These are phyloP conservation scores for Suricata suricatta DNA, from an alignment of 2,113 vertebrate genomes.

Conservation along the genomic window DNA sequence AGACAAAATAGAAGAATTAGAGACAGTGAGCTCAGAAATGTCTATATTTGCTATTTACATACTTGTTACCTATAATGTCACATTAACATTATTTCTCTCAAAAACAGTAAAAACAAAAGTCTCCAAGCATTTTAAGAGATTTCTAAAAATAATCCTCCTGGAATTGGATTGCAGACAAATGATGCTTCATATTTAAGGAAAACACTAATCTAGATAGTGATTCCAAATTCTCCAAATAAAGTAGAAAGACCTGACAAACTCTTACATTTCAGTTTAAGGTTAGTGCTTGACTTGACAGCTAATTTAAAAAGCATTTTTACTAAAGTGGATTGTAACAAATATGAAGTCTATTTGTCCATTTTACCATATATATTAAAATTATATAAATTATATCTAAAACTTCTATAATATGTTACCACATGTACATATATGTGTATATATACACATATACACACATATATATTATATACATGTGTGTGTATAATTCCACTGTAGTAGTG, in stretches of 20 bases:
- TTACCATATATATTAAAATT: not conserved
- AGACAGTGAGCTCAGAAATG: not conserved
- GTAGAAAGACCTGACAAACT: not conserved
- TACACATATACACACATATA: no score
- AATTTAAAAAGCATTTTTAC: not conserved
- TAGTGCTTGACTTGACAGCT: not conserved
- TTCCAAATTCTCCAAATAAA: not conserved
- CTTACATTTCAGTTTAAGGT: not conserved
- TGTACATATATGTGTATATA: no score
- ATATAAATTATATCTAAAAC: no score
- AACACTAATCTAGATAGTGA: not conserved
- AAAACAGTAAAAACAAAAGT: not conserved
- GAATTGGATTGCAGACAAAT: not conserved
- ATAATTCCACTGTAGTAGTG: not conserved
- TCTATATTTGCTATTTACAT: not conserved
- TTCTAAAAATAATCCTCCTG: not conserved
- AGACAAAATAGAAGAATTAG: not conserved
- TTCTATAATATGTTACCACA: no score
- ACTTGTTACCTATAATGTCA: not conserved
- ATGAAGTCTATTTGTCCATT: not conserved
- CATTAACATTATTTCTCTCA: not conserved
- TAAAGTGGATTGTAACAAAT: not conserved
- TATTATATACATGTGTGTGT: no score
- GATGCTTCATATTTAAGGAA: conserved; percentile 1
- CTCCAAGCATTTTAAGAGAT: not conserved